phyloP scores from a whole-genome alignment of 2,797 vertebrate genomes.

The Pangasius krempfi region DNA sequence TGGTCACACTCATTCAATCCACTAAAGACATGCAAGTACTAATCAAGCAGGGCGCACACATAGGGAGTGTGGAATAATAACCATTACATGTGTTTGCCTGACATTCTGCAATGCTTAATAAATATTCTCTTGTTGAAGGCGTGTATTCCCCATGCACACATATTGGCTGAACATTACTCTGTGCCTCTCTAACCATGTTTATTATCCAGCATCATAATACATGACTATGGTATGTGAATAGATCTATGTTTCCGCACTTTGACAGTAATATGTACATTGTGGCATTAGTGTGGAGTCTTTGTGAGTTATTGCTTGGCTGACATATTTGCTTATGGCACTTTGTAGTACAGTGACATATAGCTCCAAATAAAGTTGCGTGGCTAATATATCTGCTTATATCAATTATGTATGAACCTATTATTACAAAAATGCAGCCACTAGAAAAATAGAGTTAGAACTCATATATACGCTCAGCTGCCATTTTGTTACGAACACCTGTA shows the following conservation, averaged over 20 bases:
- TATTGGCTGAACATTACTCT: constrained; percentile 31
- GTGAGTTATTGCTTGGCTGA: constrained; percentile 41
- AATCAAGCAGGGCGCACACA: constrained; percentile 51
- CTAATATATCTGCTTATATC: constrained; percentile 9
- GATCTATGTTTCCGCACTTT: constrained; percentile 45
- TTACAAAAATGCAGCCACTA: background rate
- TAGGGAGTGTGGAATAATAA: constrained; percentile 49
- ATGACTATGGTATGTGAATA: constrained; percentile 43
- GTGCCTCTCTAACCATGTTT: constrained; percentile 48
- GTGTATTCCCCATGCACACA: constrained; percentile 52
- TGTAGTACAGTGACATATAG: constrained; percentile 1
- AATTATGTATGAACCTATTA: constrained; percentile 18
- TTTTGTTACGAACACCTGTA: background rate
- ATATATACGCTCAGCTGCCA: background rate
- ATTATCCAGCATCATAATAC: constrained; percentile 49
- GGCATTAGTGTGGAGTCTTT: constrained; percentile 38
- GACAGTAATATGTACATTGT: constrained; percentile 51
- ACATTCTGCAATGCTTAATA: constrained; percentile 53
- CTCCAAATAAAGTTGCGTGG: constrained; percentile 9
- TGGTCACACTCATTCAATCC: constrained; percentile 41
- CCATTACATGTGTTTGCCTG: constrained; percentile 47
- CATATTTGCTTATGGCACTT: constrained; percentile 18
- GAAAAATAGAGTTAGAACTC: background rate
- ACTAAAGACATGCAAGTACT: constrained; percentile 53
- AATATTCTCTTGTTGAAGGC: constrained; percentile 52